A percentile compares a stretch with the other conserved stretches of the same genome.
These are phyloP conservation scores for Barnardius zonarius DNA, from an alignment of 2,113 vertebrate species.

Conservation along the genomic window DNA sequence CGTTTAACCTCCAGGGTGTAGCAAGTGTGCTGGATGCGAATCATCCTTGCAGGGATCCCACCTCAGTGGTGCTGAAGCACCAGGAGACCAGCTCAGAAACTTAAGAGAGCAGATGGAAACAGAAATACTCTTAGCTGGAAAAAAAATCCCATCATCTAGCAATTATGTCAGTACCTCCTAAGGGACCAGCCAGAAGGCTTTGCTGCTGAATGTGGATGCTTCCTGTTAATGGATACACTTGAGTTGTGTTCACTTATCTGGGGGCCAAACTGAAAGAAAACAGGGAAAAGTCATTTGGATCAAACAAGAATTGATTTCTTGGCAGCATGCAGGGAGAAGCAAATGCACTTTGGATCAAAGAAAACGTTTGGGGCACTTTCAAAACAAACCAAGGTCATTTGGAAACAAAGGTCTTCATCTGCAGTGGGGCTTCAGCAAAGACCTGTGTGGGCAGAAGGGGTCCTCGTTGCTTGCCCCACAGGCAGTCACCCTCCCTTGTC, in stretches of 20 bases:
- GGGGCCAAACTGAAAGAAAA: background rate
- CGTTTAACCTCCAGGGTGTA: background rate
- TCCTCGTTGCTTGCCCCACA: fast-evolving
- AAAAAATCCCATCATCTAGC: background rate
- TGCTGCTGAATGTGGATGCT: background rate
- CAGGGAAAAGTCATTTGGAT: background rate
- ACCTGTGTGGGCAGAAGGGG: background rate
- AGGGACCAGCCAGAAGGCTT: conserved; percentile 4
- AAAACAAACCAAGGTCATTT: background rate
- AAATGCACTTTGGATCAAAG: background rate
- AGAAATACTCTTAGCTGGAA: background rate
- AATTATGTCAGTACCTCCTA: background rate
- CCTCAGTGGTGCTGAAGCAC: background rate
- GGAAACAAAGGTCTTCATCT: background rate
- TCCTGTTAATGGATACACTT: background rate
- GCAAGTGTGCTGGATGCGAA: background rate
- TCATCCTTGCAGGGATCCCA: background rate
- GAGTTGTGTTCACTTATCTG: background rate
- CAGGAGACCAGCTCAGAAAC: background rate
- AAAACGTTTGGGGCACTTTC: background rate
- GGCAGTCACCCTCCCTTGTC: background rate
- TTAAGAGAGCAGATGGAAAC: background rate
- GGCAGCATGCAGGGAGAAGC: background rate
- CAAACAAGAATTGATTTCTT: background rate
- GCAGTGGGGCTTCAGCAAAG: background rate